Conservation (phyloP, 1,140 invertebrate genomes). For the Lasioglossum albipes region DNA sequence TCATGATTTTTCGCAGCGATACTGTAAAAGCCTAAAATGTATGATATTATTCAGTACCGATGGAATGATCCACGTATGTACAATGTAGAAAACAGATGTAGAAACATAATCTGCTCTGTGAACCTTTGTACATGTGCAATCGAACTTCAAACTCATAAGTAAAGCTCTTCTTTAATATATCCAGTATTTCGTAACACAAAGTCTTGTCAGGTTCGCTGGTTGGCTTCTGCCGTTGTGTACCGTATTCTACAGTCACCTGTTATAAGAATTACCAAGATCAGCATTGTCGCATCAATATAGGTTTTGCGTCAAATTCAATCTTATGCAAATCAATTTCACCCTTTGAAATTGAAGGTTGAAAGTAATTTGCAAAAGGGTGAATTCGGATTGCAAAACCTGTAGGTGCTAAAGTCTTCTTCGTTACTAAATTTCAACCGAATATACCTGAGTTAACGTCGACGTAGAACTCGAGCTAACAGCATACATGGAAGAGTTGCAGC, state of each 20-base stretch:
- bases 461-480: slow-evolving; percentile 73
- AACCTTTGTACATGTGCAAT: slow-evolving; percentile 81
- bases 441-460: slow-evolving; percentile 78
- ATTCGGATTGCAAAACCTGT: too few species aligned
- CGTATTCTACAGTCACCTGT: slow-evolving; percentile 71
- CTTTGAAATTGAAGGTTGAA: too few species aligned
- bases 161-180: slow-evolving; percentile 82
- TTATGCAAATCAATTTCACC: too few species aligned
- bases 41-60: too few species aligned
- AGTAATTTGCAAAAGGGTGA: too few species aligned
- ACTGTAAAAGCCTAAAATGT: slow-evolving; percentile 76
- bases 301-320: background rate
- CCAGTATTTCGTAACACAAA: slow-evolving; percentile 82
- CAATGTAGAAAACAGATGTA: background rate
- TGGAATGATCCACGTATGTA: background rate
- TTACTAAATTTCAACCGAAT: background rate
- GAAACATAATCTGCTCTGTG: background rate
- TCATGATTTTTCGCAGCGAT: slow-evolving; percentile 77
- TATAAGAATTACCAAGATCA: background rate
- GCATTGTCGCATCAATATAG: background rate
- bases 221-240: slow-evolving; percentile 35
- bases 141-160: slow-evolving; percentile 82
- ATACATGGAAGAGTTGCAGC: slow-evolving; percentile 50
- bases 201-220: slow-evolving; percentile 78
- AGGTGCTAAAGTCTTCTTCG: too few species aligned